Evolutionary conservation across 2,113 vertebrate species (phyloP), one percentile per base, ranked within the genome.

Genomic region (Sinocyclocheilus grahami): DNA sequence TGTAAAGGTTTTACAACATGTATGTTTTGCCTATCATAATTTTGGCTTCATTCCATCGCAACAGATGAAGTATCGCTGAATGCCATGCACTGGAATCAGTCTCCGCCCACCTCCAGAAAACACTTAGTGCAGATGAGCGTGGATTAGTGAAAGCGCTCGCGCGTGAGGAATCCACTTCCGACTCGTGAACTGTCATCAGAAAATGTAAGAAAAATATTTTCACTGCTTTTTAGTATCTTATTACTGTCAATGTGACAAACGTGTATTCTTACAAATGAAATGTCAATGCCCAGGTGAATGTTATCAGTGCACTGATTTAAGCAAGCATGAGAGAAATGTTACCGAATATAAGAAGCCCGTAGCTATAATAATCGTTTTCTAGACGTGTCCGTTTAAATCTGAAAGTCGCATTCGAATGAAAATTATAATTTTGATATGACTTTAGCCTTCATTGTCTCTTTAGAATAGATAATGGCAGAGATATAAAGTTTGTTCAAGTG

Each of bases 171-270:
- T 71, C 65, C 37, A n/a, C 65, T 37, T n/a, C 65, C 37, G 65
- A 55, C 46, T 72, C 46, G 27, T 37, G 18, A 48, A 55, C 65
- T 33, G 24, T 12, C 65, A 4, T 83, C 65, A 83, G 33, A 83
- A 1, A 83, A 71, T 39, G 81, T 83, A 83, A 83, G 81, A 55
- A 9, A 46, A 20, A 33, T 82, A 51, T 27, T 67, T 30, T 11
- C 11, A 14, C 30, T 62, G 2, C 5, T 5, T 63, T 62, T 24
- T 62, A 14, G 24, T 51, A 16, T 27, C 12, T 9, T 51, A 24
- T 48, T 76, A 22, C 9, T 53, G 14, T 39, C 33, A 24, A 24
- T 48, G 39, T 48, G 72, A 24, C 18, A 46, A 10, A 46, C 11
- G 2, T 11, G 11, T 46, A 46, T 46, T 46, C 2, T 46, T 46